Percentiles rank a stretch among this genome's conserved stretches.
Conservation (phyloP, 1,140 invertebrate genomes). For the Leptopilina clavipes region DNA sequence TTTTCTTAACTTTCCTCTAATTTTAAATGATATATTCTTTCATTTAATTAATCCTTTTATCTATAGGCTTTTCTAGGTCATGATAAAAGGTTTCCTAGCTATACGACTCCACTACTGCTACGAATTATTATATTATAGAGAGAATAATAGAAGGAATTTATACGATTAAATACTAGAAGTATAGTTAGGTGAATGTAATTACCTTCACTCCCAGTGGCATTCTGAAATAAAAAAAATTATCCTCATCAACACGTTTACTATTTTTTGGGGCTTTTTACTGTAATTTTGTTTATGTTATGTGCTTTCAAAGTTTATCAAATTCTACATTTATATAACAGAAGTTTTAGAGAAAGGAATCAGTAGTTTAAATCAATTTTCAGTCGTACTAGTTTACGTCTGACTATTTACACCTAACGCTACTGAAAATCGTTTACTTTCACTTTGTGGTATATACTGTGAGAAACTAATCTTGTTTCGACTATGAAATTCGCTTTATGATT, state of each 20-base stretch:
- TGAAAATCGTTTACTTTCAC: background rate
- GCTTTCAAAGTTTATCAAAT: too few species aligned
- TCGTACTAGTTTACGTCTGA: background rate
- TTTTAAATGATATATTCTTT: background rate
- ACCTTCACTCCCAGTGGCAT: slow-evolving; percentile 61
- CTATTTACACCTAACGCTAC: background rate
- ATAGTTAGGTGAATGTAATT: slow-evolving; percentile 43
- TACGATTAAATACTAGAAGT: slow-evolving; percentile 17
- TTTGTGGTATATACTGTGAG: too few species aligned
- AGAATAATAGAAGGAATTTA: slow-evolving; percentile 36
- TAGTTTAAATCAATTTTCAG: background rate
- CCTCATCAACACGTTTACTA: background rate
- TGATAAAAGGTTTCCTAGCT: background rate
- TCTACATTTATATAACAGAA: too few species aligned
- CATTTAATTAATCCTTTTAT: background rate
- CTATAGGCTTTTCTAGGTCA: background rate
- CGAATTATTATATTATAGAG: slow-evolving; percentile 30
- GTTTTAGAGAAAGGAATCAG: background rate
- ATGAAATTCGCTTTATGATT: too few species aligned
- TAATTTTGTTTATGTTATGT: too few species aligned
- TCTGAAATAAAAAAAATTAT: slow-evolving; percentile 60
- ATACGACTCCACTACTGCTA: slow-evolving; percentile 42
- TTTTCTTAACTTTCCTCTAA: background rate
- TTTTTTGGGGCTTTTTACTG: too few species aligned
- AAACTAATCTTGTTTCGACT: too few species aligned